Evolutionary conservation across 2,888 invertebrate genomes (phyloP), one percentile per base, ranked within the genome.

Genomic region (Agrilus cyanescens): DNA sequence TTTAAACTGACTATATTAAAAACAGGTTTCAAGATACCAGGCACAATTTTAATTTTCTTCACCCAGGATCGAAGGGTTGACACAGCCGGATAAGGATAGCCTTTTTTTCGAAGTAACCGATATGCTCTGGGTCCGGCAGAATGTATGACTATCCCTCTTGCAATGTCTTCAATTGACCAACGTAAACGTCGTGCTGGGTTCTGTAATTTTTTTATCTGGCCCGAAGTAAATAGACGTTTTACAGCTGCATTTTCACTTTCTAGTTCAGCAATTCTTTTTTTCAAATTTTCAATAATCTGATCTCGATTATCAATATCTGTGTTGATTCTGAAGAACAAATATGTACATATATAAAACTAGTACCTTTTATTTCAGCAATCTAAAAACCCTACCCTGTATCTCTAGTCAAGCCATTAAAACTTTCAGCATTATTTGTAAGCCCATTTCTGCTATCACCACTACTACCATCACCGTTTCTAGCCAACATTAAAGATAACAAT

Each of bases 61-160:
- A 37, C 10, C 52, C 48, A 52, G 6, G 30, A 8, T 44, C 44
- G 31, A 5, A 52, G 40, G 12, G 47, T 52, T 2, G 48, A 50
- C 12, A 50, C 46, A 7, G 46, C 40, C 16, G 50, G 50, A 36
- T 43, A 49, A 4, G 50, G 50, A 45, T 45, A 49, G 7, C 46
- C 46, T 37, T 47, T 52, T 43, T 50, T 53, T 16, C 50, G 37
- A 12, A 51, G 37, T 12, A 48, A 30, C 40, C 46, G 10, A 25
- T 44, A 53, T 10, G 49, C 48, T 44, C 47, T 20, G 2, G 52
- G 46, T 8, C 47, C 50, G 18, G 47, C 46, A 12, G 45, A 42
- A 41, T 52, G 41, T 8, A 48, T 37, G 3, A 45, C 44, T 29
- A 51, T 49, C 33, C 48, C 47, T 37, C 49, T 47, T 33, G 46